A percentile compares a stretch with the other conserved stretches of the same genome.
phyloP scores from a whole-genome alignment of 2,888 invertebrate genomes.

The Drosophila phalerata region DNA sequence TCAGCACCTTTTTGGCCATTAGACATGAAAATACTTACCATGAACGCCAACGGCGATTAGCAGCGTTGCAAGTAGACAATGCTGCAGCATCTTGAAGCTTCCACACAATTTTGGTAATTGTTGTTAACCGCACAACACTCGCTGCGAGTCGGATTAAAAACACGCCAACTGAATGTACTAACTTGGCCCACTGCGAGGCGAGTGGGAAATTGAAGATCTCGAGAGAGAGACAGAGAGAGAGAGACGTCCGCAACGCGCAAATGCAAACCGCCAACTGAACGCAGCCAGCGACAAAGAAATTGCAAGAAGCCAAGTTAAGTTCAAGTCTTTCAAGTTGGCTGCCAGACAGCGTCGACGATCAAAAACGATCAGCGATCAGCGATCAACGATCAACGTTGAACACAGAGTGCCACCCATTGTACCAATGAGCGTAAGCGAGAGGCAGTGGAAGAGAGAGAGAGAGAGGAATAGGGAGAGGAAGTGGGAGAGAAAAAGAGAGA shows the following conservation, averaged over 20 bases:
- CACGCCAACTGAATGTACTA: not conserved
- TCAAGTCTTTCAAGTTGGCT: slow-evolving; percentile 30
- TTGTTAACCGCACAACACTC: slow-evolving; percentile 12
- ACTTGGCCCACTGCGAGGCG: slow-evolving; percentile 23
- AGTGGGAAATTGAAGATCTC: not conserved
- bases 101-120: slow-evolving; percentile 5
- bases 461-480: not conserved
- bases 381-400: not conserved
- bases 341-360: slow-evolving; percentile 21
- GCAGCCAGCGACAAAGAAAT: slow-evolving; percentile 71
- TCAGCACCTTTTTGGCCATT: slow-evolving; percentile 1
- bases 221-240: no score
- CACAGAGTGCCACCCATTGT: not conserved
- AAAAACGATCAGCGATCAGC: slow-evolving; percentile 14
- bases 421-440: not conserved
- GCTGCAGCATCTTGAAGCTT: slow-evolving; percentile 66
- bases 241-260: slow-evolving; percentile 77
- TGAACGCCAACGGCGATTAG: slow-evolving; percentile 54
- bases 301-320: slow-evolving; percentile 76
- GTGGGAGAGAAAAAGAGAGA: not conserved
- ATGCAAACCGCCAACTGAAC: slow-evolving; percentile 83
- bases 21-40: slow-evolving; percentile 51
- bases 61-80: slow-evolving; percentile 58
- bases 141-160: not conserved
- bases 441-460: not conserved